Base-by-base conservation (phyloP, 2,888 invertebrate genomes). In the Tetragonula carbonaria region DNA sequence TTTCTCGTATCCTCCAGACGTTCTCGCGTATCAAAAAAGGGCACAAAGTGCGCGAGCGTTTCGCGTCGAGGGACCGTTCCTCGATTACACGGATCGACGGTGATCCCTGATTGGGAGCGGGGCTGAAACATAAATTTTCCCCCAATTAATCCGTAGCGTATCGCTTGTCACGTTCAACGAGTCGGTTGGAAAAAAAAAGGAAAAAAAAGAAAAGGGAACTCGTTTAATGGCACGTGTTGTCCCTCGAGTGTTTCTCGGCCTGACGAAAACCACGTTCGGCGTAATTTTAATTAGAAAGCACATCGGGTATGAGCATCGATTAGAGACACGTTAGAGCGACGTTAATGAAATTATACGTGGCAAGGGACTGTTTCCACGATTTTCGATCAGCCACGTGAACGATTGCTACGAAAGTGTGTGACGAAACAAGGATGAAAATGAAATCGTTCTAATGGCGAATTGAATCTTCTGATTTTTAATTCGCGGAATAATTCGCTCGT, bases 61-160 rank as follows among this genome's bases (percentile, higher is more conserved):
- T 16, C 62, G 45, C 45, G 72, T 57, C 63, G 75, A 65, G 71
- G 73, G 74, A 55, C 67, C 57, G 73, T 68, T 84, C 68, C 84
- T 71, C 81, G 87, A 87, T 89, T 84, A 86, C 79, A 50, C n/a
- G 65, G 70, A 79, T n/a, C 76, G 85, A 38, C 62, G 38, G n/a
- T n/a, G 68, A 84, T 87, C 78, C 68, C 77, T 78, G 38, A 13
- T 4, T 23, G 23, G 21, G 84, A 79, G 33, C 2, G 80, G 75
- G 2, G n/a, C n/a, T 82, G 68, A 75, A 79, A 68, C 59, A 65
- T 55, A 16, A 74, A 63, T 62, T 63, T 38, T 28, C 28, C 16
- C 18, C 45, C 4, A 23, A 67, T 66, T 50, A 33, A 65, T 59
- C 51, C 77, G 57, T 68, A 51, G 38, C 59, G 59, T 51, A 62